Evolutionary conservation across 2,888 invertebrate species (phyloP).

Genomic region (Coenonympha arcania): DNA sequence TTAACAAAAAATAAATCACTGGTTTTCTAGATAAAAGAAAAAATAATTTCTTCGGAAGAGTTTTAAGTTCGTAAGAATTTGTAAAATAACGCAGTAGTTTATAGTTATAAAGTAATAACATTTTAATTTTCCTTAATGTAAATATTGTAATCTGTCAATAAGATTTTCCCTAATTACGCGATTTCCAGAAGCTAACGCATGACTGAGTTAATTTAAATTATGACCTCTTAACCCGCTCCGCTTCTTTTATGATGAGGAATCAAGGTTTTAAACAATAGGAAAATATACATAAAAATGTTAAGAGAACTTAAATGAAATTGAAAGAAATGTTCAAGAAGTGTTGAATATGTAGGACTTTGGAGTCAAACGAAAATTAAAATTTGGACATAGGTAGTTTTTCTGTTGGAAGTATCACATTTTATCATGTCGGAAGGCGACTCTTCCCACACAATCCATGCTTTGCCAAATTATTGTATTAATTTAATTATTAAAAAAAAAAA

Average conservation of each 20-base stretch:
- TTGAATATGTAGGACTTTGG: too few relatives aligned
- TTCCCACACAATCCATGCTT: too few relatives aligned
- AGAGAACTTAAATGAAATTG: background rate
- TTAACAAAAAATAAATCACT: too few relatives aligned
- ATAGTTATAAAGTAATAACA: background rate
- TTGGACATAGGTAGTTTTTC: too few relatives aligned
- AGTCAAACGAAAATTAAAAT: background rate
- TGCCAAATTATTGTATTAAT: too few relatives aligned
- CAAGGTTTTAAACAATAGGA: background rate
- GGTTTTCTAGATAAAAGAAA: too few relatives aligned
- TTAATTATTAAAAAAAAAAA: too few relatives aligned
- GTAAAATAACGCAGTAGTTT: too few relatives aligned
- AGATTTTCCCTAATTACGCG: conserved; percentile 18
- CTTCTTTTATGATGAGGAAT: conserved; percentile 5
- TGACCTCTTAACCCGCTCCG: conserved; percentile 17
- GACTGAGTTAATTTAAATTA: conserved; percentile 16
- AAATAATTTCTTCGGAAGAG: background rate
- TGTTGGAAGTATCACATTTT: too few relatives aligned
- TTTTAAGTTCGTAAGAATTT: too few relatives aligned
- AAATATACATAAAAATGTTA: background rate
- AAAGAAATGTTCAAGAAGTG: too few relatives aligned
- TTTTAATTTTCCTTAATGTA: background rate
- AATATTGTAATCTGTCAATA: conserved; percentile 12
- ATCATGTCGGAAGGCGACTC: too few relatives aligned
- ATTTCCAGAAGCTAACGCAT: conserved; percentile 21